phyloP scores from a whole-genome alignment of 2,797 vertebrate genomes.

The Erithacus rubecula region DNA sequence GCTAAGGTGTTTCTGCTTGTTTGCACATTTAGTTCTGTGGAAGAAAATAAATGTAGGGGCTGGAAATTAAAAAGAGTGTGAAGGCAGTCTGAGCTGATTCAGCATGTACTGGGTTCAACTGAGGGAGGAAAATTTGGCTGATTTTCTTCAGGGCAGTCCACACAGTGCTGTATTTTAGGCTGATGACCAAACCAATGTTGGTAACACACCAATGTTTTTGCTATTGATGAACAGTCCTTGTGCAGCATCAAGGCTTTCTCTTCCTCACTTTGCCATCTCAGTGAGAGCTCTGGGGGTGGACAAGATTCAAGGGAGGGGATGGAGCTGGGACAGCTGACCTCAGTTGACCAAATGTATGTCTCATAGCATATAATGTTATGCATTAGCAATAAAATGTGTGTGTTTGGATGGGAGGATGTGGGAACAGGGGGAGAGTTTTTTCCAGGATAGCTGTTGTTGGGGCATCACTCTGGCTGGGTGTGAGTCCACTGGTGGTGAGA shows the following conservation, averaged over 20 bases:
- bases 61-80: fast-evolving
- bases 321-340: not conserved
- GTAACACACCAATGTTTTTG: not conserved
- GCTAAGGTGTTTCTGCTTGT: not conserved
- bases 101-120: not conserved
- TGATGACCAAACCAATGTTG: not conserved
- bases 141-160: not conserved
- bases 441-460: not conserved
- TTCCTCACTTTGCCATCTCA: not conserved
- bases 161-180: not conserved
- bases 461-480: not conserved
- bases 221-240: not conserved
- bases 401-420: not conserved
- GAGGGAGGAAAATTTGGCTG: not conserved
- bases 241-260: not conserved
- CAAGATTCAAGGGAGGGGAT: not conserved
- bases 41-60: not conserved
- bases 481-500: fast-evolving
- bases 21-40: not conserved
- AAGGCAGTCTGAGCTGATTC: not conserved
- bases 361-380: not conserved
- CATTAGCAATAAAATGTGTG: not conserved
- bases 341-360: not conserved
- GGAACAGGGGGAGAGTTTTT: not conserved
- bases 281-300: not conserved